A percentile compares a stretch with the other conserved stretches of the same genome.
These are phyloP conservation scores for Percina caprodes DNA, from an alignment of 2,113 vertebrate species.

Conservation along the genomic window DNA sequence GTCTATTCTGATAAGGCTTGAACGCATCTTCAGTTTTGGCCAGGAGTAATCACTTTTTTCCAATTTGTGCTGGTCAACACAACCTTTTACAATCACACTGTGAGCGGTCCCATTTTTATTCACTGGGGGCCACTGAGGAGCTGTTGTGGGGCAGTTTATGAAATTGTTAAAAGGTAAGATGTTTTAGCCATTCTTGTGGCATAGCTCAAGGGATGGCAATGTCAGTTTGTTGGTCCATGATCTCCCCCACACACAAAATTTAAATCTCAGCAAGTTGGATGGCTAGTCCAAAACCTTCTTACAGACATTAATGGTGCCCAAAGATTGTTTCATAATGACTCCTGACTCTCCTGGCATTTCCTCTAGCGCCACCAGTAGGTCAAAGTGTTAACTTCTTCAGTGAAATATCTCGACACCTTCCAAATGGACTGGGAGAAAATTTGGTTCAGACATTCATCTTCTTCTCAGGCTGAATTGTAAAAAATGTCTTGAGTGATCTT, in stretches of 20 bases:
- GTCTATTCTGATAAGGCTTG: neutral
- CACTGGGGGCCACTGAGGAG: neutral
- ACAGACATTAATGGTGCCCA: no score
- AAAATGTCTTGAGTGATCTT: neutral
- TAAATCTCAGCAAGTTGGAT: neutral
- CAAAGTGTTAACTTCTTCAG: neutral
- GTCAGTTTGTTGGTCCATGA: neutral
- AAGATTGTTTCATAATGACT: neutral
- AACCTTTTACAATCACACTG: neutral
- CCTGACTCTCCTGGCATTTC: neutral
- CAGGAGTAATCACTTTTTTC: neutral
- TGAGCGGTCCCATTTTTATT: neutral
- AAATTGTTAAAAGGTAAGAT: neutral
- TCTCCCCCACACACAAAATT: neutral
- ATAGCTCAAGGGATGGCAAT: neutral
- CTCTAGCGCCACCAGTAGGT: neutral
- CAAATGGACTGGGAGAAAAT: neutral
- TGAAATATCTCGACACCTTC: neutral
- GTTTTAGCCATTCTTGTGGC: neutral
- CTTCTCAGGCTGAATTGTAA: neutral
- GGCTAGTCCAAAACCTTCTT: neutral
- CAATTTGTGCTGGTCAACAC: neutral
- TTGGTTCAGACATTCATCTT: neutral
- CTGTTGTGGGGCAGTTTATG: neutral
- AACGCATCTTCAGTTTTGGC: neutral